Evolutionary conservation across 2,113 vertebrate species (phyloP).

Genomic region (Myotis davidii): DNA sequence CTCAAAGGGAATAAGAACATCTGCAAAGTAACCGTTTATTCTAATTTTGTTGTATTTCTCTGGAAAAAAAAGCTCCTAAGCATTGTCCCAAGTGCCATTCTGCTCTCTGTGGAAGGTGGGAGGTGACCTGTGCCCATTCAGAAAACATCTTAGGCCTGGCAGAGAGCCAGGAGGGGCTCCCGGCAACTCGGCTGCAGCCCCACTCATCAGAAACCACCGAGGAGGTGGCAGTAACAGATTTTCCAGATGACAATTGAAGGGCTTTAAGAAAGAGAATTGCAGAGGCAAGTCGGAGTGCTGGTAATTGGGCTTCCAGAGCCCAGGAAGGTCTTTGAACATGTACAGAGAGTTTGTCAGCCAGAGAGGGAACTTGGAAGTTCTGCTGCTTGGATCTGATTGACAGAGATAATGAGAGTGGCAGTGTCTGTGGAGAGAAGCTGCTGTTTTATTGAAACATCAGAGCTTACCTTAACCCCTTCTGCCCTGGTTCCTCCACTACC

Average conservation of each 20-base stretch:
- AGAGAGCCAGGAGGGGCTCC: background rate
- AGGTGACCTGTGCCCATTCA: background rate
- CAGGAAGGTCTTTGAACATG: conserved; percentile 87
- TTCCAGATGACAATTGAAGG: conserved; percentile 83
- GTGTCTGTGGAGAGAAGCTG: conserved; percentile 82
- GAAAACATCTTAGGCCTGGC: conserved; percentile 16
- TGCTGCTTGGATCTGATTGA: conserved; percentile 80
- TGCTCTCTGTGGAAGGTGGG: background rate
- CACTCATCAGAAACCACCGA: conserved; percentile 57
- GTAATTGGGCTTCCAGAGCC: conserved; percentile 89
- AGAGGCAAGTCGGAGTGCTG: conserved; percentile 85
- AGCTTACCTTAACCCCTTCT: conserved; percentile 85
- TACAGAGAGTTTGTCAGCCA: conserved; percentile 86
- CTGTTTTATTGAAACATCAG: conserved; percentile 80
- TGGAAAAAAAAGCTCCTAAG: background rate
- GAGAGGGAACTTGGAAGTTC: conserved; percentile 85
- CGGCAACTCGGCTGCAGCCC: conserved; percentile 23
- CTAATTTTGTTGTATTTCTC: background rate
- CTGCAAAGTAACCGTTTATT: conserved; percentile 13
- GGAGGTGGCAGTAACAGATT: conserved; percentile 59
- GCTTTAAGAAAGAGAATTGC: conserved; percentile 81
- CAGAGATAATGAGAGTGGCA: conserved; percentile 87
- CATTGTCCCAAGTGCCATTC: background rate
- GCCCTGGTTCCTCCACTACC: conserved; percentile 67
- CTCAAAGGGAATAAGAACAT: conserved; percentile 7